Base-by-base conservation (phyloP, 2,113 vertebrate genomes). In the Archocentrus centrarchus region DNA sequence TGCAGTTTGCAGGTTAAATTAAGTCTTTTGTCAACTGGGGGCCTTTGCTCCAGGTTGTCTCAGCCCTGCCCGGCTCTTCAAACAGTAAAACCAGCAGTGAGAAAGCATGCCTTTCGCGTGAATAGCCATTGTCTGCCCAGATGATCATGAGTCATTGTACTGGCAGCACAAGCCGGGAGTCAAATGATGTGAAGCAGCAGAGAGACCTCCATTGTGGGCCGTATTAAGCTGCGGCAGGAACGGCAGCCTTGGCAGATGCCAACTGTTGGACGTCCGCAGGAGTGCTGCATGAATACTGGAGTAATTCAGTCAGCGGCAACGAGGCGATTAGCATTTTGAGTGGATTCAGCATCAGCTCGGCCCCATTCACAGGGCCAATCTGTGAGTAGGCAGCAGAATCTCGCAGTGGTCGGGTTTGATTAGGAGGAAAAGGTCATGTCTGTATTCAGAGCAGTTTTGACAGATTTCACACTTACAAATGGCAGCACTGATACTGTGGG, bases 161-260 rank as follows among this genome's bases (percentile, higher is more conserved):
- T 61, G 75, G 89, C 80, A 60, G 79, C 79, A 1, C 80, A 66
- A 66, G 82, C 58, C 20, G 17, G 84, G 78, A 84, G 85, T 84
- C 86, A 83, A 81, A 88, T 82, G 91, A 80, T 76, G 91, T 39
- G 82, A 86, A 44, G 77, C 14, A 2, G 68, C 79, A 58, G 63
- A 83, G 82, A 87, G 79, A n/a, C 77, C 35, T 76, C 77, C 88
- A 86, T 91, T 92, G 92, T 91, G 68, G 18, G 8, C 32, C 57
- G 92, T 92, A 35, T 70, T 77, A 88, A 86, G 86, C 89, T 6
- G 93, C 39, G 93, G 85, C 86, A 90, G 93, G 89, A 86, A 11
- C 92, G 79, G 81, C 59, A 11, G 78, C 70, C 70, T 73, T n/a
- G 84, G 77, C 79, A 84, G 82, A 88, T n/a, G 64, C 75, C 70